These are phyloP conservation scores for Holacanthus passer DNA, from an alignment of 2,113 vertebrate genomes.

Conservation along the genomic window DNA sequence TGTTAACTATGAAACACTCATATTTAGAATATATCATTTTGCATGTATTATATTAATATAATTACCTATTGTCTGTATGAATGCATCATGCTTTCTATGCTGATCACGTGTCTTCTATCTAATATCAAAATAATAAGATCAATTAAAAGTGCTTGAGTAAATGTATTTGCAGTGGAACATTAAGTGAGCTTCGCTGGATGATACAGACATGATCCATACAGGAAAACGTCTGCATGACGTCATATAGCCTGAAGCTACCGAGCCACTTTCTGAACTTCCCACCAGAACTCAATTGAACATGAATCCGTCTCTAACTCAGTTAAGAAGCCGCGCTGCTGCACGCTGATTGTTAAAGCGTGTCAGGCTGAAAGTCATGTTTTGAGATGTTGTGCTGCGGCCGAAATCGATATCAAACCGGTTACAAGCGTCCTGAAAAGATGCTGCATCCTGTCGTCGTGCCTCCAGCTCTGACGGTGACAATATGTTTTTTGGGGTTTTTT, in stretches of 20 bases:
- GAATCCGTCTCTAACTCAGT: constrained; percentile 4
- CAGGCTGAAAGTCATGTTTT: background rate
- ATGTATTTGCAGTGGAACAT: background rate
- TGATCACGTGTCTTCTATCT: background rate
- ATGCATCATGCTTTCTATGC: too few relatives aligned
- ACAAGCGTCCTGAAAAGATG: background rate
- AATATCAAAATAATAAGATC: too few relatives aligned
- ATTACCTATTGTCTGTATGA: too few relatives aligned
- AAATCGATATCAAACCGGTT: constrained; percentile 14
- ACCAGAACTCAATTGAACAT: background rate
- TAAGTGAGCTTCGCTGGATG: background rate
- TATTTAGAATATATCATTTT: too few relatives aligned
- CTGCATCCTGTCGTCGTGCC: background rate
- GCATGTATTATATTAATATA: too few relatives aligned
- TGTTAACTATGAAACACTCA: too few relatives aligned
- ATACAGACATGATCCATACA: background rate
- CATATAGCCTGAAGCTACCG: constrained; percentile 32
- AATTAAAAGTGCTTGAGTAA: background rate
- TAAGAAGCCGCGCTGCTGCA: background rate
- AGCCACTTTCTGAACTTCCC: background rate
- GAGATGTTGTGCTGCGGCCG: background rate
- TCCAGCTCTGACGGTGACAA: background rate
- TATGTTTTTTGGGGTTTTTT: too few relatives aligned
- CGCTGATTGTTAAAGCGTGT: background rate
- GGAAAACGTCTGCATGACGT: constrained; percentile 28